phyloP scores from a whole-genome alignment of 2,888 invertebrate species.

The Heliconius aoede region DNA sequence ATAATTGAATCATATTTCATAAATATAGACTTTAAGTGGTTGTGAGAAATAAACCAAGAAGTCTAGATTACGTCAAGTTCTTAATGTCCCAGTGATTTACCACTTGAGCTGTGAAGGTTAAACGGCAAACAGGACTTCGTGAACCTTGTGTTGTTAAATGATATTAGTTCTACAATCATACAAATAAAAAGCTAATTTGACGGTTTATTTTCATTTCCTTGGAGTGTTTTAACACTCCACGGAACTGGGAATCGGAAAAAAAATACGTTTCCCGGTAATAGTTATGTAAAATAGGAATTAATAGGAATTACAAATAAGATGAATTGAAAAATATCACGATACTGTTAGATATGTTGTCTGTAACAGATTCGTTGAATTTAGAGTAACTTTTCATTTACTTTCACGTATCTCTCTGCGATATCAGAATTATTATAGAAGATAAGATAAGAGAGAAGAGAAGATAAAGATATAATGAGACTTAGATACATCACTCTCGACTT shows the following conservation, averaged over 20 bases:
- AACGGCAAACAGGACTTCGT: constrained; percentile 14
- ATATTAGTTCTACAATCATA: background rate
- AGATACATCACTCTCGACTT: too few species aligned
- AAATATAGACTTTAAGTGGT: background rate
- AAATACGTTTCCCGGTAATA: background rate
- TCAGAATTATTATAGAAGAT: background rate
- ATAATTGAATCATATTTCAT: background rate
- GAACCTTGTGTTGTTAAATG: constrained; percentile 15
- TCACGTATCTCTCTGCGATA: background rate
- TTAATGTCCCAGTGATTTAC: constrained; percentile 44
- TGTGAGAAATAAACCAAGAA: constrained; percentile 8
- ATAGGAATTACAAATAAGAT: constrained; percentile 18
- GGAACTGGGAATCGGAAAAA: too few species aligned
- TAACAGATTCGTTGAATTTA: constrained; percentile 5
- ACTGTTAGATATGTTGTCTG: background rate
- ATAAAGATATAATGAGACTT: too few species aligned
- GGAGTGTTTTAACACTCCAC: too few species aligned
- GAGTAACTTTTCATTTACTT: background rate
- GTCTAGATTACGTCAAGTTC: constrained; percentile 37
- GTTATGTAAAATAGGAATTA: constrained; percentile 11
- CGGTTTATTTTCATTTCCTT: too few species aligned
- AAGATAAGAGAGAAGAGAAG: too few species aligned
- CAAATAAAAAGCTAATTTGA: background rate
- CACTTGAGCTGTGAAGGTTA: constrained; percentile 40
- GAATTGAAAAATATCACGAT: constrained; percentile 24